Percentiles rank a stretch among this genome's conserved stretches.
Conservation (phyloP, 2,888 invertebrate genomes). For the Axea sp. region DNA sequence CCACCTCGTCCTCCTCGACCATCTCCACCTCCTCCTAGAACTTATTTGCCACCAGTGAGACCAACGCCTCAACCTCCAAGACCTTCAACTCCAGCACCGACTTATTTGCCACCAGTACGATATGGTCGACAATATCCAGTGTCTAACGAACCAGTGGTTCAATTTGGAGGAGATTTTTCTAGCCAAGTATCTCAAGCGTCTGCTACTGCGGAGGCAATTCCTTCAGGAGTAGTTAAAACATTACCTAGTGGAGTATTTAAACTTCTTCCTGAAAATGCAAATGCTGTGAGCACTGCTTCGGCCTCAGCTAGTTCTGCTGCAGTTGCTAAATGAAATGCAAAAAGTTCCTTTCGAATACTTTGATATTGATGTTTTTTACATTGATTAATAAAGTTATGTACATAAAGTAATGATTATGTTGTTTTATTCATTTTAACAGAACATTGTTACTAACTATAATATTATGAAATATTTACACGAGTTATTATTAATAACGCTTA, state of each 20-base stretch:
- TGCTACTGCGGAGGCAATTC: background rate
- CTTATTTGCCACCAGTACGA: constrained; percentile 36
- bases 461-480: too few species aligned
- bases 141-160: background rate
- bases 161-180: constrained; percentile 5
- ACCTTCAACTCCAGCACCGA: constrained; percentile 33
- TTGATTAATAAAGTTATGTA: constrained; percentile 8
- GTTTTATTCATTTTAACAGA: background rate
- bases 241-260: background rate
- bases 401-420: background rate
- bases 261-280: background rate
- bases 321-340: background rate
- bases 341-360: background rate
- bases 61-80: constrained; percentile 11
- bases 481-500: too few species aligned
- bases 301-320: background rate
- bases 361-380: background rate
- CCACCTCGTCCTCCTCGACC: too few species aligned
- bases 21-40: constrained; percentile 31
- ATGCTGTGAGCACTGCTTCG: background rate
- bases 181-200: background rate
- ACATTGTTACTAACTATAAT: too few species aligned
- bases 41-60: constrained; percentile 28
- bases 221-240: constrained; percentile 4
- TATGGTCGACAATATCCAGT: constrained; percentile 23